Evolutionary conservation across 37 sponge, comb jelly and placozoan genomes (phyloP).

Genomic region (Ianthella basta): DNA sequence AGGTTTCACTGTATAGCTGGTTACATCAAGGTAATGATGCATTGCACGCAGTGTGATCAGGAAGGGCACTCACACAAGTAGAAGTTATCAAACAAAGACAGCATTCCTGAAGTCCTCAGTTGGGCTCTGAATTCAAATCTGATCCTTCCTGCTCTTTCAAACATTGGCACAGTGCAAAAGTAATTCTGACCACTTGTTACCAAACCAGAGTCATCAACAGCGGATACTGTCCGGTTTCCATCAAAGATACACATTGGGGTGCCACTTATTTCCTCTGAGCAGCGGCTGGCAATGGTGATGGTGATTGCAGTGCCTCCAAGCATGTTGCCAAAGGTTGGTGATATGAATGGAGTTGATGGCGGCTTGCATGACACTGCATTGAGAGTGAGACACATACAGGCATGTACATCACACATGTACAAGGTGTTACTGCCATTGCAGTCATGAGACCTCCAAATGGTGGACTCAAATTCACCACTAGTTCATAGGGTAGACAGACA

Average conservation of each 20-base stretch:
- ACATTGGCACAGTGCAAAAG: slow-evolving; percentile 22
- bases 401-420: neutral
- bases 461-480: too few species aligned
- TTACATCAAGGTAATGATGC: too few species aligned
- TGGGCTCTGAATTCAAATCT: neutral
- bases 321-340: slow-evolving; percentile 53
- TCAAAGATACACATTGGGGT: slow-evolving; percentile 11
- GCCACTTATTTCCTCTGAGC: neutral
- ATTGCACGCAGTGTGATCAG: too few species aligned
- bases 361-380: slow-evolving; percentile 14
- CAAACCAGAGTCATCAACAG: neutral
- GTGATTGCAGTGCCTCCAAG: slow-evolving; percentile 56
- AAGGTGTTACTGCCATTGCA: too few species aligned
- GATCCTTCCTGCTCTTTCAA: neutral
- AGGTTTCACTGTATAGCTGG: too few species aligned
- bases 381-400: neutral
- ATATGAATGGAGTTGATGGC: neutral
- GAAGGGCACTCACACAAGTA: slow-evolving; percentile 23
- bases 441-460: too few species aligned
- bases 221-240: neutral
- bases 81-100: neutral
- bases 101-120: neutral
- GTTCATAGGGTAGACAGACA: too few species aligned
- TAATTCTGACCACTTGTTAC: too few species aligned
- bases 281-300: neutral